Base-by-base conservation (phyloP, 2,888 invertebrate species). In the Epirrhoe alternata region DNA sequence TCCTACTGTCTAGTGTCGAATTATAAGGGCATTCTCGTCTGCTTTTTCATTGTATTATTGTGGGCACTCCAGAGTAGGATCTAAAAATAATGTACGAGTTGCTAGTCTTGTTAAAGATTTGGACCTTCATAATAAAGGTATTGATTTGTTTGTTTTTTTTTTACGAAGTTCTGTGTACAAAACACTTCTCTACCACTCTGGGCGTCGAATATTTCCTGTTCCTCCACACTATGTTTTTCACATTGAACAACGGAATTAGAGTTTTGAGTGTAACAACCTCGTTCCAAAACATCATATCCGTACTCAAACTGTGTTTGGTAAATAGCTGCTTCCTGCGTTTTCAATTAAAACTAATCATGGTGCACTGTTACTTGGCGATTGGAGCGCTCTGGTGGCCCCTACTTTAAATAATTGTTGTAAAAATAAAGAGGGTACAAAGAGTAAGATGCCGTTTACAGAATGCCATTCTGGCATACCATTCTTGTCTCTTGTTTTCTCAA, bases 281-380 rank as follows among this genome's bases (percentile, higher is more conserved):
- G 33, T 64, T 66, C 49, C 57, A 63, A 59, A 67, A 64, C 68
- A 66, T 24, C 57, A 52, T 59, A 63, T 49, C 61, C 63, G 66
- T 65, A 70, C 66, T 64, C 58, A 63, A 67, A 66, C 63, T 68
- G 24, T 64, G 70, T 64, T 72, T 68, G 61, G 58, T 62, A 64
- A 67, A 69, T 66, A 66, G 68, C 35, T 14, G 42, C 64, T 69
- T 73, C 73, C 73, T 71, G 71, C 64, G 58, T 62, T 68, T 65
- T 55, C 64, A 69, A 71, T 73, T 73, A 71, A 64, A 69, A 68
- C 58, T 71, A 68, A 71, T 73, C 58, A 55, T 66, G 56, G 63
- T 69, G 59, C 66, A 52, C 64, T 53, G 59, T 66, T 54, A 70
- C 68, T 72, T 68, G 57, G 62, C 31, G 57, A 16, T 49, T 56